A percentile compares a stretch with the other conserved stretches of the same genome.
These are phyloP conservation scores for Radopholus similis DNA, from an alignment of 1,140 invertebrate genomes.

Conservation along the genomic window DNA sequence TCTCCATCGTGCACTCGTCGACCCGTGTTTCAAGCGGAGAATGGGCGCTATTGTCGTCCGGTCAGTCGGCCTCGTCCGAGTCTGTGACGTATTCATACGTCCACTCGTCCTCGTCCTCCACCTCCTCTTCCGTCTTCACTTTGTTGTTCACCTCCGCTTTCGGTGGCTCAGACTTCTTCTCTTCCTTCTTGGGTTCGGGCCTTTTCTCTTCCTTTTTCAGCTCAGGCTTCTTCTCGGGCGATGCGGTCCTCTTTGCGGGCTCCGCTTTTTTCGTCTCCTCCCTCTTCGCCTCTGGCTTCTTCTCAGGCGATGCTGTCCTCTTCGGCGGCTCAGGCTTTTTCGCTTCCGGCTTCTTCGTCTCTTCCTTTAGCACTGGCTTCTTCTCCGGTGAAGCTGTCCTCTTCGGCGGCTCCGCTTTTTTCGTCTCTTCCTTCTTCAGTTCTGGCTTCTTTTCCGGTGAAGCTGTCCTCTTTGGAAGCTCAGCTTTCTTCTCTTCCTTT, in stretches of 20 bases:
- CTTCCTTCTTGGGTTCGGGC: no score
- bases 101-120: no score
- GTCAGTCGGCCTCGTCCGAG: no score
- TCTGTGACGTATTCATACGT: no score
- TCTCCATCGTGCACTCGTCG: no score
- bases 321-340: not conserved
- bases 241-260: not conserved
- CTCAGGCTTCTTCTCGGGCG: not conserved
- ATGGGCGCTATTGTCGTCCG: no score
- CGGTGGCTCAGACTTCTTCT: not conserved
- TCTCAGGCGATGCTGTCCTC: not conserved
- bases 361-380: not conserved
- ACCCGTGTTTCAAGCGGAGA: no score
- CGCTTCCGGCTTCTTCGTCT: not conserved
- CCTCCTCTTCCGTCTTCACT: no score
- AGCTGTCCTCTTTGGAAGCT: not conserved
- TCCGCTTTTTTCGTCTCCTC: not conserved
- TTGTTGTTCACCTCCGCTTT: no score
- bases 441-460: not conserved
- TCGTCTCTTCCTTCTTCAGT: not conserved
- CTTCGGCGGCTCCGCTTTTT: not conserved
- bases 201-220: not conserved
- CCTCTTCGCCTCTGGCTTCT: not conserved
- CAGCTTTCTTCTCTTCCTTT: not conserved
- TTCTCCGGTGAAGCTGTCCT: not conserved